Percentiles rank a stretch among this genome's conserved stretches.
phyloP scores from a whole-genome alignment of 2,888 invertebrate species.

The Dynastes maya region DNA sequence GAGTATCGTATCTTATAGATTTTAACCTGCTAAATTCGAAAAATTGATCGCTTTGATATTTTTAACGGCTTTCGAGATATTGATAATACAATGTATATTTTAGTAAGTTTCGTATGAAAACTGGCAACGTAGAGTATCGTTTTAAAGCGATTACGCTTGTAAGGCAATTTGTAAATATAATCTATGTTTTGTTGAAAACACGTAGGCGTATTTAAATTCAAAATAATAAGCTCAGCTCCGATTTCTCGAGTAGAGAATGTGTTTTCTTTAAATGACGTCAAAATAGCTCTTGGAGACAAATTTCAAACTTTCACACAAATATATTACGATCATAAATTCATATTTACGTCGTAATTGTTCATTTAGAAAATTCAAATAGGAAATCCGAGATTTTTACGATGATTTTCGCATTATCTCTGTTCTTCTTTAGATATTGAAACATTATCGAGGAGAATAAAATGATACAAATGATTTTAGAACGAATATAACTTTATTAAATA shows the following conservation, averaged over 20 bases:
- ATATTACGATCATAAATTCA: not conserved
- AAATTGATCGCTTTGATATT: too few relatives aligned
- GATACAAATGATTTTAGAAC: not conserved
- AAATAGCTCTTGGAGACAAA: not conserved
- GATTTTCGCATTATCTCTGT: too few relatives aligned
- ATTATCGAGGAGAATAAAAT: too few relatives aligned
- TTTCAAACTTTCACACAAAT: not conserved
- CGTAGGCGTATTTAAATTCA: not conserved
- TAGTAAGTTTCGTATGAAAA: too few relatives aligned
- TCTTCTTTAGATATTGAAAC: too few relatives aligned
- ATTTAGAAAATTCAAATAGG: not conserved
- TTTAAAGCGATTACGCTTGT: too few relatives aligned
- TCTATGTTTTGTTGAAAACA: not conserved
- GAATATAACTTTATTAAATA: constrained; percentile 26
- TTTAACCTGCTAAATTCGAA: too few relatives aligned
- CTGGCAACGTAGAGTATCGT: too few relatives aligned
- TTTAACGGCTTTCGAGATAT: too few relatives aligned
- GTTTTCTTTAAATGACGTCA: constrained; percentile 14
- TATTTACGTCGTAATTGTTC: not conserved
- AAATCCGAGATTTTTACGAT: constrained; percentile 51
- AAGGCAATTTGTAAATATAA: not conserved
- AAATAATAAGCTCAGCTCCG: constrained; percentile 2
- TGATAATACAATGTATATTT: too few relatives aligned
- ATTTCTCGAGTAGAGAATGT: not conserved
- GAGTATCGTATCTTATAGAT: too few relatives aligned